A percentile compares a stretch with the other conserved stretches of the same genome.
These are phyloP conservation scores for Ciconia maguari DNA, from an alignment of 2,113 vertebrate species.

Conservation along the genomic window DNA sequence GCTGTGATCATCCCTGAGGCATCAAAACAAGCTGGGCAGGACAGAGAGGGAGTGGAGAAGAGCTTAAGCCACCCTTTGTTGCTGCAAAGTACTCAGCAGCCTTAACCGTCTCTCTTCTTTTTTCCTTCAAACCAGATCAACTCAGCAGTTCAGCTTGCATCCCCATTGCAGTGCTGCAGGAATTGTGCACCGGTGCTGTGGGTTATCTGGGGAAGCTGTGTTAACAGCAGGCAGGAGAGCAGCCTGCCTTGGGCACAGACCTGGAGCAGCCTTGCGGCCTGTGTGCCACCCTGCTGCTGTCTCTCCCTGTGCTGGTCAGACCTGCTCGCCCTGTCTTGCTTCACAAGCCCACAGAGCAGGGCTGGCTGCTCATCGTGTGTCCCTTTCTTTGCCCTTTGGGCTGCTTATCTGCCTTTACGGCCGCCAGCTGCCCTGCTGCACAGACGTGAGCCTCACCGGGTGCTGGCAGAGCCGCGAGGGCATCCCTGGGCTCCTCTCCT, in stretches of 20 bases:
- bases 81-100: not conserved
- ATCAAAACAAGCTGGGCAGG: not conserved
- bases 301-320: accelerated
- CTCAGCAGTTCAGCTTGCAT: not conserved
- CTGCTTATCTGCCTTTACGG: not conserved
- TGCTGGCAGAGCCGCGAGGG: accelerated
- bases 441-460: not conserved
- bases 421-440: accelerated
- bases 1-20: not conserved
- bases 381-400: not conserved
- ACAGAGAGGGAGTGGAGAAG: not conserved
- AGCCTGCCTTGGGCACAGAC: not conserved
- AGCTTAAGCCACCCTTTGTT: not conserved
- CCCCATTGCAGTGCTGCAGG: not conserved
- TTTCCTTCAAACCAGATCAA: not conserved
- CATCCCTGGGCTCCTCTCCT: not conserved
- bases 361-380: not conserved
- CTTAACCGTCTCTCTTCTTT: not conserved
- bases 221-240: not conserved
- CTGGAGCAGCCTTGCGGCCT: not conserved
- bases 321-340: not conserved
- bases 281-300: accelerated
- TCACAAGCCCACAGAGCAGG: not conserved
- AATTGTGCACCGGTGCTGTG: accelerated
- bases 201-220: not conserved